Percentiles rank a stretch among this genome's conserved stretches.
phyloP scores from a whole-genome alignment of 2,888 invertebrate genomes.

The Ethmia dodecea region DNA sequence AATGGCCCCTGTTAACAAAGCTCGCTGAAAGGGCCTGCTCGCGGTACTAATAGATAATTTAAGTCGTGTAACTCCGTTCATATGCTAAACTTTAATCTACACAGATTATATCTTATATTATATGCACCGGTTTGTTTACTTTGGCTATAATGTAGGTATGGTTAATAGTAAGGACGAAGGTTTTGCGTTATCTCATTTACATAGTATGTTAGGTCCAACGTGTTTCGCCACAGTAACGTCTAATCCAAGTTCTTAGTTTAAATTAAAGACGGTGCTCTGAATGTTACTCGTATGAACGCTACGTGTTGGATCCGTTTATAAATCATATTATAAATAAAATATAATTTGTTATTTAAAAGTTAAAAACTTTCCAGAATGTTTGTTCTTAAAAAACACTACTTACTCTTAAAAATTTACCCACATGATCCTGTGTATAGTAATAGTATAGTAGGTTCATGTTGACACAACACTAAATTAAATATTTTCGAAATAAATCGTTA shows the following conservation, averaged over 20 bases:
- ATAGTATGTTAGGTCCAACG: too few relatives aligned
- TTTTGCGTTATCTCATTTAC: too few relatives aligned
- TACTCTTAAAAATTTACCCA: not conserved
- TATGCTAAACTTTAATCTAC: not conserved
- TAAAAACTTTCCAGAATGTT: too few relatives aligned
- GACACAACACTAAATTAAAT: not conserved
- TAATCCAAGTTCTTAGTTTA: not conserved
- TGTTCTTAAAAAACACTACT: not conserved
- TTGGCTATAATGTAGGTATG: not conserved
- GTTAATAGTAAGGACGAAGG: too few relatives aligned
- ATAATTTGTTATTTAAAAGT: too few relatives aligned
- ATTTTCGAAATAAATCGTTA: not conserved
- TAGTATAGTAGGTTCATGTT: not conserved
- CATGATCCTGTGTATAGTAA: not conserved
- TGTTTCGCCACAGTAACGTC: not conserved
- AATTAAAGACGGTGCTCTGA: too few relatives aligned
- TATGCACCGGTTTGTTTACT: not conserved
- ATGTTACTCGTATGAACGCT: too few relatives aligned
- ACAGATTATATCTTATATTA: not conserved
- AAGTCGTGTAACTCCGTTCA: conserved; percentile 1
- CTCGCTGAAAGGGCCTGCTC: conserved; percentile 2
- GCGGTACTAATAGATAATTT: conserved; percentile 9
- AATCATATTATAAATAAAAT: too few relatives aligned
- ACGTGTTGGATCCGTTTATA: too few relatives aligned
- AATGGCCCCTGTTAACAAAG: conserved; percentile 7